Base-by-base conservation (phyloP, 2,113 vertebrate species). In the Panurus biarmicus region DNA sequence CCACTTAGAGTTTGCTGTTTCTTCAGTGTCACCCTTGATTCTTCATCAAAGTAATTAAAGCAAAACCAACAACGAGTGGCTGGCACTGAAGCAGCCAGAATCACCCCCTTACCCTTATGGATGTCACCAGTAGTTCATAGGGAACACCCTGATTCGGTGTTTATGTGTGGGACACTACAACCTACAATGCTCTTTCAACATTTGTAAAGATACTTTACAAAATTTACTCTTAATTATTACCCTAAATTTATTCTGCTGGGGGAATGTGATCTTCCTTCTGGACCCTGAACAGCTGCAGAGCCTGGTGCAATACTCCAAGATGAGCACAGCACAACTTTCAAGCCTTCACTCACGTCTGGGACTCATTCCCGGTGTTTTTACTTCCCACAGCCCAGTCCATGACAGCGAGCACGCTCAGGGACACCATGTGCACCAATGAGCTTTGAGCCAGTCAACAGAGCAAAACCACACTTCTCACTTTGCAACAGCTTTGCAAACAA, bases 1-100 rank as follows among this genome's bases (percentile, higher is more conserved):
- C 57, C 84, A 87, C 62, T 73, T 66, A 64, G 54, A 90, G 53
- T 29, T 72, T 57, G 74, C 25, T 84, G 1, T 38, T 87, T 72
- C 78, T 85, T 44, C 78, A 66, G 87, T 56, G 91, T 66, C 90
- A 89, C 51, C 35, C 67, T 25, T 36, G 51, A 51, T 40, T 66
- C 81, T 91, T 85, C 75, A 79, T 65, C 64, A 38, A 51, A 85
- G 78, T 66, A 94, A 92, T 93, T 95, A 95, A 83, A 77, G 60
- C 44, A 74, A 90, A 83, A 9, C 2, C 54, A 85, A 44, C 71
- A 70, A 25, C 3, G 24, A 76, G 19, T 11, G 61, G 29, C 42
- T 82, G 78, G n/a, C 58, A 42, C 0, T 69, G 66, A 74, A 48
- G 74, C 35, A 40, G n/a, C 26, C 33, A 24, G 14, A 42, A 42